Evolutionary conservation across 1,140 invertebrate species (phyloP).

Genomic region (Rhopalosiphum padi): DNA sequence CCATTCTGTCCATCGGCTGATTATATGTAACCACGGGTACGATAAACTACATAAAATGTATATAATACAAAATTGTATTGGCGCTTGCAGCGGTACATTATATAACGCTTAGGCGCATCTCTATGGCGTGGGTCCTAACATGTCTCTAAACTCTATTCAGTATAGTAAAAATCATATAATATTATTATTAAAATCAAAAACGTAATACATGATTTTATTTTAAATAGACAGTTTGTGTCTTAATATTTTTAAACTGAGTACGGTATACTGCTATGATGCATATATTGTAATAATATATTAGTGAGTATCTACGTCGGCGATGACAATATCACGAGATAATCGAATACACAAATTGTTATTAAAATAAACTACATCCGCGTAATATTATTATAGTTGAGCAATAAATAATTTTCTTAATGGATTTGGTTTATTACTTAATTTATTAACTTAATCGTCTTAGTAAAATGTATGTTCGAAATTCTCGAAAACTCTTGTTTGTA

Average conservation of each 20-base stretch:
- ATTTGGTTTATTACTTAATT: background rate
- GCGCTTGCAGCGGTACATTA: background rate
- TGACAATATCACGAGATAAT: background rate
- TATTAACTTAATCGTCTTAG: background rate
- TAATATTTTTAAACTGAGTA: background rate
- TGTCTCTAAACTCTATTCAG: background rate
- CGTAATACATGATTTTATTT: background rate
- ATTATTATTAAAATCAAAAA: background rate
- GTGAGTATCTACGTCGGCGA: background rate
- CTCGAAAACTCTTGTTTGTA: background rate
- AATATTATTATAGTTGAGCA: background rate
- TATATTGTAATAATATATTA: background rate
- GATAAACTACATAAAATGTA: background rate
- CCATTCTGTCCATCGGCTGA: background rate
- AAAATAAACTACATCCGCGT: background rate
- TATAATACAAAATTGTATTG: background rate
- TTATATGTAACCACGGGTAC: too few relatives aligned
- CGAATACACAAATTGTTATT: background rate
- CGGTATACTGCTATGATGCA: background rate
- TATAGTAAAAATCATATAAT: background rate
- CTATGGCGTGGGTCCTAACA: background rate
- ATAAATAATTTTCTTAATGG: background rate
- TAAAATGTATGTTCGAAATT: background rate
- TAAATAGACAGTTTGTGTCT: background rate
- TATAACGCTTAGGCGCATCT: background rate